These are phyloP conservation scores for Botia kubotai DNA, from an alignment of 2,797 vertebrate genomes.

Conservation along the genomic window DNA sequence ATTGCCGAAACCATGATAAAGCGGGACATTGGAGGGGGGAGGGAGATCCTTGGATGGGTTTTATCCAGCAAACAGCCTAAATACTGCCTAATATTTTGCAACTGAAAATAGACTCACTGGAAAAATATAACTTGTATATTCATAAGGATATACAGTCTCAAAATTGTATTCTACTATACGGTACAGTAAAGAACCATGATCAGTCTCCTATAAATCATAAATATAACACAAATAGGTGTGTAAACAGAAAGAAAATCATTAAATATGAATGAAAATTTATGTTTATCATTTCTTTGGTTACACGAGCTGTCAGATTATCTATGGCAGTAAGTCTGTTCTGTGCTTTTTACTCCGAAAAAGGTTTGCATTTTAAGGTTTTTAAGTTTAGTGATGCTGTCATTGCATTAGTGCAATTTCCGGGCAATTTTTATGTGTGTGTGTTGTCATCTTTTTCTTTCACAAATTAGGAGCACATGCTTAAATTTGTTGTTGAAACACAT, in stretches of 20 bases:
- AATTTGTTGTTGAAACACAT: too few species aligned
- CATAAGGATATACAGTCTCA: background rate
- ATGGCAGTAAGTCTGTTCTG: background rate
- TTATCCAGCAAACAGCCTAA: constrained; percentile 1
- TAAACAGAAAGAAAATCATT: background rate
- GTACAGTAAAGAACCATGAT: background rate
- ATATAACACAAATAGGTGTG: too few species aligned
- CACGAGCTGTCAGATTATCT: background rate
- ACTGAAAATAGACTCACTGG: background rate
- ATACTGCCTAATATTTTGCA: constrained; percentile 12
- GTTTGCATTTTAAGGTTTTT: too few species aligned
- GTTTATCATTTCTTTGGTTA: constrained; percentile 6
- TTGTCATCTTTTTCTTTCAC: too few species aligned
- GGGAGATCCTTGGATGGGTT: constrained; percentile 10
- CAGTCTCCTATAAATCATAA: too few species aligned
- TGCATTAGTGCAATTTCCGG: too few species aligned
- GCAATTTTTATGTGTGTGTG: too few species aligned
- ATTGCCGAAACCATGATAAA: constrained; percentile 43
- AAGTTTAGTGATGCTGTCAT: too few species aligned
- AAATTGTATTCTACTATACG: too few species aligned
- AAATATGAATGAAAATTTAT: background rate
- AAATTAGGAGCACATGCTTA: too few species aligned
- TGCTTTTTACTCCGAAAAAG: too few species aligned
- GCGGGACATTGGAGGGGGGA: constrained; percentile 26
- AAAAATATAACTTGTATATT: background rate